Percentiles rank a stretch among this genome's conserved stretches.
These are phyloP conservation scores for Pseudorhiza aurosa DNA, from an alignment of 30 jellyfish, hydroid and myxozoan genomes.

Conservation along the genomic window DNA sequence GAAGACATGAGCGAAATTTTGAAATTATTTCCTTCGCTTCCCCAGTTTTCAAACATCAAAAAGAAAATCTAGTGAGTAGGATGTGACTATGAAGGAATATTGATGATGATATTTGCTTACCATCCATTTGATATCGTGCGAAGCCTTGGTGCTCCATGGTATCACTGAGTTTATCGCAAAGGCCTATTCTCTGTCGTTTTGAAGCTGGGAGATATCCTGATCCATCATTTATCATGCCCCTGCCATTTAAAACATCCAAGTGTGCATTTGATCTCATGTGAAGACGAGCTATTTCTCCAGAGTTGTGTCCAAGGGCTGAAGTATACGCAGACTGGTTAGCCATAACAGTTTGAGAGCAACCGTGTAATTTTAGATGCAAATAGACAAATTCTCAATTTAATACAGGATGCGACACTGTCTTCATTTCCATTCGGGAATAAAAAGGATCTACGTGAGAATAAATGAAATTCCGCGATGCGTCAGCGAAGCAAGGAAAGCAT, in stretches of 20 bases:
- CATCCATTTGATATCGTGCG: conserved; percentile 54
- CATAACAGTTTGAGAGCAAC: conserved; percentile 22
- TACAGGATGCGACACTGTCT: neutral
- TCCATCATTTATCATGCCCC: conserved; percentile 70
- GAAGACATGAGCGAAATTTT: no score
- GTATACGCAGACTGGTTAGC: conserved; percentile 70
- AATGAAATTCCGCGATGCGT: neutral
- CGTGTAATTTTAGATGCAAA: no score
- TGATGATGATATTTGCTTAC: neutral
- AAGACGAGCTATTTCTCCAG: conserved; percentile 47
- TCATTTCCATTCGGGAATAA: conserved; percentile 1
- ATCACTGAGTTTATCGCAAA: conserved; percentile 51
- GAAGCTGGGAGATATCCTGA: conserved; percentile 55
- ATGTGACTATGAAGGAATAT: neutral
- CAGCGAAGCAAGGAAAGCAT: neutral
- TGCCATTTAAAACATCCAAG: conserved; percentile 55
- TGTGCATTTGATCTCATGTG: conserved; percentile 53
- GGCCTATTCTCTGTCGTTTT: conserved; percentile 59
- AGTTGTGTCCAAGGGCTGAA: conserved; percentile 64
- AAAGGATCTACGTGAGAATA: neutral
- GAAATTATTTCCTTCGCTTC: no score
- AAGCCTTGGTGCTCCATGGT: conserved; percentile 52
- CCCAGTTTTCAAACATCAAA: no score
- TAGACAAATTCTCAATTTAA: neutral
- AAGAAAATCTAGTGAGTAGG: no score